A percentile compares a stretch with the other conserved stretches of the same genome.
phyloP scores from a whole-genome alignment of 2,797 vertebrate species.

The Dicrostonyx torquatus region DNA sequence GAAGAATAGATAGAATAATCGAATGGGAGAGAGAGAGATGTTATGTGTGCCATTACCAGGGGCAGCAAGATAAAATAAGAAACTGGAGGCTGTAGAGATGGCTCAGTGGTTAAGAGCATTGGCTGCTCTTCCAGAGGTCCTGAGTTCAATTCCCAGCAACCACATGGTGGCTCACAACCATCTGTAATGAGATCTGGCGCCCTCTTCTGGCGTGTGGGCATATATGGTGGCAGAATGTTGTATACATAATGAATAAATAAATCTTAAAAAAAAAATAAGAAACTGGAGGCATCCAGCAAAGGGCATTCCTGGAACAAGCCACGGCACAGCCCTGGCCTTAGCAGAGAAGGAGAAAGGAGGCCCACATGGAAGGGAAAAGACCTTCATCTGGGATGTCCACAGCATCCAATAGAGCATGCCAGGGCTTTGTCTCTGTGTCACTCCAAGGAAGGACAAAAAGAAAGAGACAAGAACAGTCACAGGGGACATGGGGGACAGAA shows the following conservation, averaged over 20 bases:
- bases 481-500: background rate
- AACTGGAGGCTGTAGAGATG: no score
- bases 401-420: background rate
- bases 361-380: background rate
- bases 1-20: background rate
- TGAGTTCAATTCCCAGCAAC: no score
- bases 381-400: background rate
- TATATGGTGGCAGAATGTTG: no score
- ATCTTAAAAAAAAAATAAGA: no score
- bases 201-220: no score
- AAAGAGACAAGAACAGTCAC: background rate
- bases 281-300: background rate
- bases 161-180: no score
- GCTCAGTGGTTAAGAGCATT: no score
- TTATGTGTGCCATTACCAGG: fast-evolving
- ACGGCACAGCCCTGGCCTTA: background rate
- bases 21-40: background rate
- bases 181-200: no score
- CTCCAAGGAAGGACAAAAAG: background rate
- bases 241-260: no score
- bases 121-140: no score
- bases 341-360: background rate
- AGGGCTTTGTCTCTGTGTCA: background rate
- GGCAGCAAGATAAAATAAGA: background rate
- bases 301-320: background rate